Evolutionary conservation across 1,140 invertebrate species (phyloP).

Genomic region (Anoplolepis gracilipes): DNA sequence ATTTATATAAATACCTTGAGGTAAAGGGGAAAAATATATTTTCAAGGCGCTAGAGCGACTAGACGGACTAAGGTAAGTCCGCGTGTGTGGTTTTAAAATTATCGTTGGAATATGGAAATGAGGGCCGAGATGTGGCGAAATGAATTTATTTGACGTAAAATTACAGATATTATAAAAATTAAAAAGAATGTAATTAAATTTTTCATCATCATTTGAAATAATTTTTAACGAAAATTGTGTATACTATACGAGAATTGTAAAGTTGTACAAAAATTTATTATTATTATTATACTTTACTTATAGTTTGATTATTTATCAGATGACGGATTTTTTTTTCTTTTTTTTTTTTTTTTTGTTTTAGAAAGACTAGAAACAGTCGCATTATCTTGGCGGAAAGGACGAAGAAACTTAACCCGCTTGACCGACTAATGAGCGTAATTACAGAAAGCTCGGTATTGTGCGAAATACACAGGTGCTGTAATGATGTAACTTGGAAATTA

Average conservation of each 20-base stretch:
- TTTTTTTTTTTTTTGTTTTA: background rate
- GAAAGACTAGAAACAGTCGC: background rate
- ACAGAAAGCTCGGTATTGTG: conserved; percentile 41
- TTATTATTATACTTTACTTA: background rate
- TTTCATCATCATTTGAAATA: background rate
- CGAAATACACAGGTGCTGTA: conserved; percentile 61
- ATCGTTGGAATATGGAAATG: conserved; percentile 35
- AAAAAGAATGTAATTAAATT: background rate
- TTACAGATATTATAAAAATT: background rate
- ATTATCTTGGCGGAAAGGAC: conserved; percentile 14
- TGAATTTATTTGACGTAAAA: conserved; percentile 20
- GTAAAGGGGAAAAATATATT: conserved; percentile 18
- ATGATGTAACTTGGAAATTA: conserved; percentile 75
- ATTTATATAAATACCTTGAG: conserved; percentile 9
- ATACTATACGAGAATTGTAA: too few species aligned
- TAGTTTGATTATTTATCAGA: background rate
- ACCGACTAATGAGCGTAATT: conserved; percentile 60
- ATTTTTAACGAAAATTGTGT: background rate
- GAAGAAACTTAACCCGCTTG: conserved; percentile 31
- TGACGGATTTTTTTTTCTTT: background rate
- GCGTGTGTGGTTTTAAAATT: conserved; percentile 26
- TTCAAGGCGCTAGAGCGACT: conserved; percentile 7
- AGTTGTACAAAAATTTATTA: background rate
- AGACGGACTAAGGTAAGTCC: background rate
- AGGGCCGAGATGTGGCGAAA: background rate